A percentile compares a stretch with the other conserved stretches of the same genome.
These are phyloP conservation scores for Anodontia alba DNA, from an alignment of 2,888 invertebrate genomes.

Conservation along the genomic window DNA sequence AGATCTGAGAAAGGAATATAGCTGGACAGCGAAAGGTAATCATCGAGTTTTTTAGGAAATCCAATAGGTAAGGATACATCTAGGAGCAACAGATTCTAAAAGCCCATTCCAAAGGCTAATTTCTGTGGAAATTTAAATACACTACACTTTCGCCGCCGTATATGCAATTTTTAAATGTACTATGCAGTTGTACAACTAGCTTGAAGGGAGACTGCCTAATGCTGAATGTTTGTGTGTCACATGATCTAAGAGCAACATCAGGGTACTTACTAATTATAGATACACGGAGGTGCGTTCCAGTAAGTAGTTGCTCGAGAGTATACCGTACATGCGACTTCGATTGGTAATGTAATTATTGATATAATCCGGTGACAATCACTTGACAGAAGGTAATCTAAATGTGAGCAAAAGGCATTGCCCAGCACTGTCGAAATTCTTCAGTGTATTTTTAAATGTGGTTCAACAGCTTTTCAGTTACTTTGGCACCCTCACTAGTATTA, in stretches of 20 bases:
- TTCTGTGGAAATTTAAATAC: slow-evolving; percentile 25
- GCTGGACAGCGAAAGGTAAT: slow-evolving; percentile 27
- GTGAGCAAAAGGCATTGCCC: no score
- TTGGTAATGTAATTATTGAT: slow-evolving; percentile 38
- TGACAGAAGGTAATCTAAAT: no score
- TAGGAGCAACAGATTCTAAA: slow-evolving; percentile 39
- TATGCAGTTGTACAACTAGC: background rate
- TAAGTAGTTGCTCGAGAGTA: slow-evolving; percentile 24
- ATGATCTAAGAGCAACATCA: slow-evolving; percentile 13
- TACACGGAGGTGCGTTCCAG: slow-evolving; percentile 48
- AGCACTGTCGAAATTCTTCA: no score
- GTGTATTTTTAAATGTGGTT: no score
- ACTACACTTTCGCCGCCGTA: slow-evolving; percentile 21
- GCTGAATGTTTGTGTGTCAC: slow-evolving; percentile 50
- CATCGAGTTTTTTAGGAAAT: slow-evolving; percentile 43
- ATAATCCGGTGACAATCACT: no score
- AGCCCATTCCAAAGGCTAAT: slow-evolving; percentile 42
- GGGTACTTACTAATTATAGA: slow-evolving; percentile 44
- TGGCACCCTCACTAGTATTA: no score
- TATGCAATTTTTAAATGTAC: slow-evolving; percentile 10
- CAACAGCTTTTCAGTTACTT: no score
- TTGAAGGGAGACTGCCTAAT: slow-evolving; percentile 47
- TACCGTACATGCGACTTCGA: background rate
- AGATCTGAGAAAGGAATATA: slow-evolving; percentile 20
- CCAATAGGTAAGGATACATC: slow-evolving; percentile 49